Evolutionary conservation across 2,113 vertebrate genomes (phyloP), one percentile per base, ranked within the genome.

Genomic region (Hyaena hyaena): DNA sequence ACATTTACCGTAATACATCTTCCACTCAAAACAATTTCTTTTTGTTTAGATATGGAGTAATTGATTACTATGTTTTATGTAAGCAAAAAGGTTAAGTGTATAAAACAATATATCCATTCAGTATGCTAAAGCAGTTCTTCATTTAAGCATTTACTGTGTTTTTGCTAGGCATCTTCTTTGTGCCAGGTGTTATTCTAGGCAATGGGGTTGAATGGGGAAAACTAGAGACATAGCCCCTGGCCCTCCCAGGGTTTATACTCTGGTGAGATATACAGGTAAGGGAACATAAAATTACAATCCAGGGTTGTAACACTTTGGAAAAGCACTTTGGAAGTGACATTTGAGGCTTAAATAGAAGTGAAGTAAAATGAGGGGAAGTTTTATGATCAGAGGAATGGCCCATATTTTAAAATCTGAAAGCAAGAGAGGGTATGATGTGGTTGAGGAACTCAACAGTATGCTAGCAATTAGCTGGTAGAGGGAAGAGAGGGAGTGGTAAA

Each of bases 111-210:
- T 86, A 71, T 61, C 53, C 23, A 83, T 86, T 77, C 11, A 39
- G 10, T 24, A 31, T 63, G 45, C 7, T 61, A 45, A 80, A 81
- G 16, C 43, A 76, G 85, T 68, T 95, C 43, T 73, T 92, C 53
- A 86, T 58, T 69, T 63, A 74, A 96, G 43, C 33, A 69, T 90
- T 95, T 35, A n/a, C 77, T 83, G 4, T 90, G n/a, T 77, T 88
- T 71, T 65, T 63, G 58, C 14, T 24, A 53, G 2, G 7, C 23
- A 33, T 69, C 35, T 80, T 45, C 58, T 80, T 89, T 53, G 33
- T 63, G 11, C 76, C 43, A 48, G 8, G 2, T 23, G 21, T 68
- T 48, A 12, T 39, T 92, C 33, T 81, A 28, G 73, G 5, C 39
- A 2, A 8, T 77, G 53, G n/a, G 24, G 35, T 65, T 93, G 24